Conservation (phyloP, 2,113 vertebrate genomes). For the Onychorhynchus coronatus region DNA sequence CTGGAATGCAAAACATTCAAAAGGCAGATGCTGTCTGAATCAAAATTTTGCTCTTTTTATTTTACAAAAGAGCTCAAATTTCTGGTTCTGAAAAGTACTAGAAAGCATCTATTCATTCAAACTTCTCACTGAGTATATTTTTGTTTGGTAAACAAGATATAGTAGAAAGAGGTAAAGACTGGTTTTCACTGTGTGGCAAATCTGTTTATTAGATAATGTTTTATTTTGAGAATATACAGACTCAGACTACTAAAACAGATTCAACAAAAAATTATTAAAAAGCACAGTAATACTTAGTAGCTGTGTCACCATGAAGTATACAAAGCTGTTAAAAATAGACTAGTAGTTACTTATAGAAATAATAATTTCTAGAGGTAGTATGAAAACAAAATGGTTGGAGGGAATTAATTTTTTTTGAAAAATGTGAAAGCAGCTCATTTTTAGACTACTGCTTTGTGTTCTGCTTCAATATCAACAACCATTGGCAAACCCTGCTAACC, state of each 20-base stretch:
- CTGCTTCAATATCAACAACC: background rate
- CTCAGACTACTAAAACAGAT: background rate
- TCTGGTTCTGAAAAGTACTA: background rate
- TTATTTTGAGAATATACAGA: background rate
- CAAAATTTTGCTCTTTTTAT: background rate
- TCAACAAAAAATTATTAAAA: background rate
- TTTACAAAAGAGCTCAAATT: background rate
- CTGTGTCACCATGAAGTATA: background rate
- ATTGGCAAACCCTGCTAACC: background rate
- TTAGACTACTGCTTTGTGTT: background rate
- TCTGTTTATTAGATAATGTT: background rate
- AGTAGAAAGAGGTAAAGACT: background rate
- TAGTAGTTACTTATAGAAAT: background rate
- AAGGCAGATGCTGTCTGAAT: background rate
- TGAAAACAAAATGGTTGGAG: background rate
- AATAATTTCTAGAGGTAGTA: background rate
- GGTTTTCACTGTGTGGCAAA: background rate
- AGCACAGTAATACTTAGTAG: background rate
- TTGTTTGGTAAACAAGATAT: background rate
- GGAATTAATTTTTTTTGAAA: background rate
- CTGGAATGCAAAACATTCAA: background rate
- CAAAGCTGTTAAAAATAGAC: background rate
- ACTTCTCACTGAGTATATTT: background rate
- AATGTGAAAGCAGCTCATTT: background rate
- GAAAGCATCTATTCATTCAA: background rate